Evolutionary conservation across 1,140 invertebrate genomes (phyloP).

Genomic region (Halesus radiatus): DNA sequence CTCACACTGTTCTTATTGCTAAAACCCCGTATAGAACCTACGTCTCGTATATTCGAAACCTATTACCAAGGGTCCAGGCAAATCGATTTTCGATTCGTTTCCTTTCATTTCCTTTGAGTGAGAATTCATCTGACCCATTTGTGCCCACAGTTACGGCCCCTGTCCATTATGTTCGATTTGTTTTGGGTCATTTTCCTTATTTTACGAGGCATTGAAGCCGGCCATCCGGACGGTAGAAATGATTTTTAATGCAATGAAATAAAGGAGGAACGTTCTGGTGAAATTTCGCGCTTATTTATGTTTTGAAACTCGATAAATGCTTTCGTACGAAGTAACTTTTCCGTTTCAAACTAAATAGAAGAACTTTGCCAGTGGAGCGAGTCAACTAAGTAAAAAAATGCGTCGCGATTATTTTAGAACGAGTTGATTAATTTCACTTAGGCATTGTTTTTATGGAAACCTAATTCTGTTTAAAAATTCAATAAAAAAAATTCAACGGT

Average conservation of each 20-base stretch:
- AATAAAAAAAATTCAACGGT: too few relatives aligned
- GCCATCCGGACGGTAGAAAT: neutral
- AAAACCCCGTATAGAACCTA: neutral
- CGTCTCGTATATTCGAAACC: neutral
- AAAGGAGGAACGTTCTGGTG: neutral
- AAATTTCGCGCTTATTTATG: too few relatives aligned
- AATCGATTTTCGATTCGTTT: conserved; percentile 6
- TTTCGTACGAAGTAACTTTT: too few relatives aligned
- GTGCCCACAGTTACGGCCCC: neutral
- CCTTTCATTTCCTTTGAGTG: conserved; percentile 7
- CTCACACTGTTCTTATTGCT: neutral
- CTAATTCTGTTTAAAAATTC: too few relatives aligned
- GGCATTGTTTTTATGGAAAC: too few relatives aligned
- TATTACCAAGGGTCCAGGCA: neutral
- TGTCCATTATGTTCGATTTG: neutral
- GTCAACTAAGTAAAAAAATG: too few relatives aligned
- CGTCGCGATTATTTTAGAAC: too few relatives aligned
- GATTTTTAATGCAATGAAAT: neutral
- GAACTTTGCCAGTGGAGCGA: too few relatives aligned
- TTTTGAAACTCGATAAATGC: too few relatives aligned
- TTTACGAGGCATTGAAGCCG: neutral
- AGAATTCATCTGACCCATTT: conserved; percentile 8
- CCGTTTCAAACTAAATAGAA: too few relatives aligned
- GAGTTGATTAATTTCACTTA: too few relatives aligned
- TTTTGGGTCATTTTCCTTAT: conserved; percentile 9